Evolutionary conservation across 2,113 vertebrate genomes (phyloP).

Genomic region (Lamprologus speciosus): DNA sequence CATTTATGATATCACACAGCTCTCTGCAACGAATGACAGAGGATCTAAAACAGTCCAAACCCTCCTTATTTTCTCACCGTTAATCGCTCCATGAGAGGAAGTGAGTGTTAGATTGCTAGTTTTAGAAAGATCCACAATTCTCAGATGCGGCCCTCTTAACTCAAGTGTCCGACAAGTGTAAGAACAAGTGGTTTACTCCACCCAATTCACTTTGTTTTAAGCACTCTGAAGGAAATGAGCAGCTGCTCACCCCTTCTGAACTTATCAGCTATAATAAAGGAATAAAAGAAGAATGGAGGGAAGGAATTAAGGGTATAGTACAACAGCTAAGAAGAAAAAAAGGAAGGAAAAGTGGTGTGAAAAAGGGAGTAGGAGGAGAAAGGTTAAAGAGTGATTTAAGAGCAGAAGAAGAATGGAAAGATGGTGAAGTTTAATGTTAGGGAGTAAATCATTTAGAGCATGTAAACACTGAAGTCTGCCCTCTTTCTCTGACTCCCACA

Average conservation of each 20-base stretch:
- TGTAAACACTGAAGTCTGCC: neutral
- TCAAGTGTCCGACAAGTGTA: neutral
- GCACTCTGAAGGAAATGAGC: neutral
- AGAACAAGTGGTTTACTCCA: neutral
- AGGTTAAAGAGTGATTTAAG: neutral
- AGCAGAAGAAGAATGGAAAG: neutral
- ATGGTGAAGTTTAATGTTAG: neutral
- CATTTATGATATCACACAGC: neutral
- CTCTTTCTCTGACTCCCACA: constrained; percentile 12
- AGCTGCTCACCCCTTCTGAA: neutral
- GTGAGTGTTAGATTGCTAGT: neutral
- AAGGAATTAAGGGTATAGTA: neutral
- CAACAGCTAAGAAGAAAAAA: neutral
- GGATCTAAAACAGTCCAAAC: neutral
- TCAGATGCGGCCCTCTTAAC: neutral
- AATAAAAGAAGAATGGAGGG: neutral
- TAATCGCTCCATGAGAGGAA: neutral
- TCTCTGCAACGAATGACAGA: neutral
- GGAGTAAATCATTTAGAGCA: neutral
- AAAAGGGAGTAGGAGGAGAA: neutral
- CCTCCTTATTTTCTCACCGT: neutral
- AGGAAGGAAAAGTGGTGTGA: neutral
- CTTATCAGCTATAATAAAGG: neutral
- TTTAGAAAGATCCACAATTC: neutral
- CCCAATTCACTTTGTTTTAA: neutral